Evolutionary conservation across 2,888 invertebrate species (phyloP).

Genomic region (Camponotus fellah): DNA sequence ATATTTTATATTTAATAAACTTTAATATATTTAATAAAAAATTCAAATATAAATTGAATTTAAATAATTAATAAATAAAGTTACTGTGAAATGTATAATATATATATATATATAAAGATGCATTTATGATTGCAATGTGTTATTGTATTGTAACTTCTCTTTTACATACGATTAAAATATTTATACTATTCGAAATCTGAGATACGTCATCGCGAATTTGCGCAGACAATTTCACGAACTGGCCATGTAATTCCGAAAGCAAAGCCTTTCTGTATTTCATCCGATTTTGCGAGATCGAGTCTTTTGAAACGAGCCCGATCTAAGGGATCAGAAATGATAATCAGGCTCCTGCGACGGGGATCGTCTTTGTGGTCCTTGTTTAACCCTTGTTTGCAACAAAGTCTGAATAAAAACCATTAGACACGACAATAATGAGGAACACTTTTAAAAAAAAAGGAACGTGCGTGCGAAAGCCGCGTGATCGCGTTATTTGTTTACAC

Average conservation of each 20-base stretch:
- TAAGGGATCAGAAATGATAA: not conserved
- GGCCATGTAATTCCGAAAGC: not conserved
- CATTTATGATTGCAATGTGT: constrained; percentile 19
- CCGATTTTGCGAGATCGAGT: constrained; percentile 15
- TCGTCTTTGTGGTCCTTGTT: constrained; percentile 24
- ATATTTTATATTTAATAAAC: not conserved
- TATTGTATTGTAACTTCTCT: constrained; percentile 10
- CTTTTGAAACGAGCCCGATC: not conserved
- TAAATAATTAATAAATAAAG: not conserved
- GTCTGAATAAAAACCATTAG: constrained; percentile 70
- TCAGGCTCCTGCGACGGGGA: constrained; percentile 1
- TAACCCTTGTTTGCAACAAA: constrained; percentile 60
- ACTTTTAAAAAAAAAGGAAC: constrained; percentile 45
- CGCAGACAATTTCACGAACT: not conserved
- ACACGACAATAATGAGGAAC: constrained; percentile 73
- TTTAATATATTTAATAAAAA: not conserved
- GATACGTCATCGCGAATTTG: not conserved
- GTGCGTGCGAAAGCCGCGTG: constrained; percentile 39
- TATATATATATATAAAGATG: constrained; percentile 3
- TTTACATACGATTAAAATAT: constrained; percentile 14
- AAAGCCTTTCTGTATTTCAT: not conserved
- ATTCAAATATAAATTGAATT: constrained; percentile 1
- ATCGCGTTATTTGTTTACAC: constrained; percentile 38
- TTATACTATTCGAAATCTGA: not conserved
- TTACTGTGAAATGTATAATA: not conserved